Conservation (phyloP, 2,888 invertebrate species). For the Fragum whitleyi region DNA sequence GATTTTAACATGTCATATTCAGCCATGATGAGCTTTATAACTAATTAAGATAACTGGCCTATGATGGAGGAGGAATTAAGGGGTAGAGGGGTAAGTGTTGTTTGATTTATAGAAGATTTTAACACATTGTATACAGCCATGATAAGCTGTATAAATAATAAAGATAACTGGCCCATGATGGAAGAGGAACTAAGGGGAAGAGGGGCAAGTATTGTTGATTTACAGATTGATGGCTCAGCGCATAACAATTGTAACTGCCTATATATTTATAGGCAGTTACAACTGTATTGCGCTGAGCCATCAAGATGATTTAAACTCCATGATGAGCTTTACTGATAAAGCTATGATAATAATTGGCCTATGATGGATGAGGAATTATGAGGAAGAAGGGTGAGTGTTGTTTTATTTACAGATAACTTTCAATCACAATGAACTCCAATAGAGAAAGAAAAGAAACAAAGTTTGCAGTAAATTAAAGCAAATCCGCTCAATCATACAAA, state of each 20-base stretch:
- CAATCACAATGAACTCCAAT: too few species aligned
- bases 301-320: conserved; percentile 91
- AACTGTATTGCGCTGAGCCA: too few species aligned
- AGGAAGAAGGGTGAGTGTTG: conserved; percentile 65
- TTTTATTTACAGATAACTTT: too few species aligned
- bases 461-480: too few species aligned
- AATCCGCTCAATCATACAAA: too few species aligned
- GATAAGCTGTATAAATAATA: conserved; percentile 92
- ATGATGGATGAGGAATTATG: conserved; percentile 93
- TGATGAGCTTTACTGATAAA: conserved; percentile 92
- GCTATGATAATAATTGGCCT: conserved; percentile 86
- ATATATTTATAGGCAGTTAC: too few species aligned
- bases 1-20: conserved; percentile 97
- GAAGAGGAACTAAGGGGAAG: conserved; percentile 91
- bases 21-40: conserved; percentile 94
- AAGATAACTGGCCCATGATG: conserved; percentile 87
- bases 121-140: conserved; percentile 95
- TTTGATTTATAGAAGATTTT: conserved; percentile 88
- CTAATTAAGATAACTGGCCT: conserved; percentile 87
- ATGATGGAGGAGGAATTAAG: conserved; percentile 93
- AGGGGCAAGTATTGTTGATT: conserved; percentile 77
- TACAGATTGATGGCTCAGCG: too few species aligned
- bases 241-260: too few species aligned
- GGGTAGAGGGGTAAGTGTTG: conserved; percentile 82
- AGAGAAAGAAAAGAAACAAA: too few species aligned